Conservation (phyloP, 2,888 invertebrate species). For the Ormyrus nitidulus region DNA sequence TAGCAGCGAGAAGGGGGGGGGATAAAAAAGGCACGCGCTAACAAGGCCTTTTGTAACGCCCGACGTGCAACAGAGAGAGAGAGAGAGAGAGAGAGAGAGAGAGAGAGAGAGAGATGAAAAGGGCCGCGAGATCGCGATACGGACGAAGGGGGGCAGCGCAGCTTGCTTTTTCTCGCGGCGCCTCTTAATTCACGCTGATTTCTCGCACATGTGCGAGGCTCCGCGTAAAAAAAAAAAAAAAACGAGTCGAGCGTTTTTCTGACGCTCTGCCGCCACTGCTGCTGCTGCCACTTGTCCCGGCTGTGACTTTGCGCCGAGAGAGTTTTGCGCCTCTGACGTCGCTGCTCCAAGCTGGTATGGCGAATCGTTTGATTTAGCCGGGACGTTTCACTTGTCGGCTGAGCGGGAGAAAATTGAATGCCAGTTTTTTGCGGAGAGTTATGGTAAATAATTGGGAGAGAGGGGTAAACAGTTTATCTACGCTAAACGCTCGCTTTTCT, state of each 20-base stretch:
- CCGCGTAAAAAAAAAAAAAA: neutral
- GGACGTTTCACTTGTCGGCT: no score
- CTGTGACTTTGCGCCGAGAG: neutral
- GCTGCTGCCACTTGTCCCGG: neutral
- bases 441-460: no score
- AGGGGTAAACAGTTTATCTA: no score
- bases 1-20: neutral
- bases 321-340: neutral
- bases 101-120: constrained; percentile 27
- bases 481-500: no score
- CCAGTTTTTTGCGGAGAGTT: no score
- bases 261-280: neutral
- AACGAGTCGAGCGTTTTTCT: constrained; percentile 21
- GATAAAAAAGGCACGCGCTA: constrained; percentile 8
- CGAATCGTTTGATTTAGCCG: no score
- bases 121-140: constrained; percentile 23
- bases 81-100: neutral
- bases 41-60: constrained; percentile 36
- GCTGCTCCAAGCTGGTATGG: no score
- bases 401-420: no score
- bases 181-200: constrained; percentile 46
- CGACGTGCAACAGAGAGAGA: neutral
- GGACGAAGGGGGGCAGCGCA: neutral
- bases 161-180: constrained; percentile 13
- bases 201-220: constrained; percentile 13